These are phyloP conservation scores for Acleris literana DNA, from an alignment of 2,888 invertebrate genomes.

Conservation along the genomic window DNA sequence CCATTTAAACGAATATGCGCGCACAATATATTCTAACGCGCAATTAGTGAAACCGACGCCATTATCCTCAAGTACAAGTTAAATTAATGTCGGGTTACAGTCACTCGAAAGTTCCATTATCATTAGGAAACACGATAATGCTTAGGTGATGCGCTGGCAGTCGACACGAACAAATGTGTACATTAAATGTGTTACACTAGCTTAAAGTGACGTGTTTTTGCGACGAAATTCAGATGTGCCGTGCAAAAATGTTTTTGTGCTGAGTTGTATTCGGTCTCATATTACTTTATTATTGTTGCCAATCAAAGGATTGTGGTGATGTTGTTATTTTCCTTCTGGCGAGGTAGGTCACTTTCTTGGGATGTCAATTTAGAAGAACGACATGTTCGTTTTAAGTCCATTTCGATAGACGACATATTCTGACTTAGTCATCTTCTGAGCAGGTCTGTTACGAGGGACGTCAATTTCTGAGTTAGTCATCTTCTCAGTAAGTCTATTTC, in stretches of 20 bases:
- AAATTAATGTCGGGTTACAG: conserved; percentile 80
- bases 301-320: no score
- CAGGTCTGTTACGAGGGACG: no score
- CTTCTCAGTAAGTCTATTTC: no score
- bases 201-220: conserved; percentile 10
- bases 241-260: neutral
- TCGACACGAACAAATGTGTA: conserved; percentile 30
- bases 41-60: conserved; percentile 82
- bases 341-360: no score
- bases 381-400: no score
- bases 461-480: no score
- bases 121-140: conserved; percentile 74
- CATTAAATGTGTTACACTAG: conserved; percentile 24
- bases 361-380: no score
- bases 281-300: no score
- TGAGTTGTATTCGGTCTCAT: neutral
- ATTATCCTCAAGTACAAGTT: conserved; percentile 78
- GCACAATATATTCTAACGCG: conserved; percentile 76
- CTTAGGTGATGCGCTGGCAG: conserved; percentile 62
- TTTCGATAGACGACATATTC: no score
- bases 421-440: no score
- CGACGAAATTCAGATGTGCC: neutral
- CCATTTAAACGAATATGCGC: conserved; percentile 74
- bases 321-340: no score
- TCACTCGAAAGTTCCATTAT: conserved; percentile 82